Base-by-base conservation (phyloP, 2,797 vertebrate species). In the Rhabdophis nuchalis region DNA sequence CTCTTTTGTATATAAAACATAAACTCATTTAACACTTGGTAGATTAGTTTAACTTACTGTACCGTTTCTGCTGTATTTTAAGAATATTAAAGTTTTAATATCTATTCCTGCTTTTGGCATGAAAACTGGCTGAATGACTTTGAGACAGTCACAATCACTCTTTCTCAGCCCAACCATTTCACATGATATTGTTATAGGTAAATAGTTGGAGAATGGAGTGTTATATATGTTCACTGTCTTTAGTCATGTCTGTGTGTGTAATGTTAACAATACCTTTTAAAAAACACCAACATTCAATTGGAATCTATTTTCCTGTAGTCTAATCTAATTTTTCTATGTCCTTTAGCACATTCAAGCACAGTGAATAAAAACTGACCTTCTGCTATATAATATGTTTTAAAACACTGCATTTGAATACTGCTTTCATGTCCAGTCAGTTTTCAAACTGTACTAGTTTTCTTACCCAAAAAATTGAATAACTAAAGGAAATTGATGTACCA, bases 41-140 rank as follows among this genome's bases (percentile, higher is more conserved):
- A 88, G 1, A 36, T 6, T 91, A 92, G 94, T 92, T 93, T 95
- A 90, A 94, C 14, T 92, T 93, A 36, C 27, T 95, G 27, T 86
- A 92, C 23, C 88, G n/a, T 95, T 95, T 94, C 87, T 92, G 82
- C 87, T 94, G 27, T 16, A 90, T 93, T 85, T 91, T 68, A 68
- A 68, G 61, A 32, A 68, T 12, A 32, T 68, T 68, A 68, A 32
- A 32, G 13, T 68, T 68, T 68, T 68, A 68, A 32, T 32, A 68
- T 68, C 13, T 68, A 68, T 13, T 68, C 61, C 5, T 68, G 13
- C 61, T 32, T 68, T 68, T n/a, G n/a, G 29, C 61, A 68, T 7
- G 61, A 68, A 68, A 32, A 68, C n/a, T 68, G 29, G 5, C 29
- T 68, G 61, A 68, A 14, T 32, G 64, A 68, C 64, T 68, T 68